phyloP scores from a whole-genome alignment of 37 sponge, comb jelly and placozoan species.

The Tethya wilhelma region DNA sequence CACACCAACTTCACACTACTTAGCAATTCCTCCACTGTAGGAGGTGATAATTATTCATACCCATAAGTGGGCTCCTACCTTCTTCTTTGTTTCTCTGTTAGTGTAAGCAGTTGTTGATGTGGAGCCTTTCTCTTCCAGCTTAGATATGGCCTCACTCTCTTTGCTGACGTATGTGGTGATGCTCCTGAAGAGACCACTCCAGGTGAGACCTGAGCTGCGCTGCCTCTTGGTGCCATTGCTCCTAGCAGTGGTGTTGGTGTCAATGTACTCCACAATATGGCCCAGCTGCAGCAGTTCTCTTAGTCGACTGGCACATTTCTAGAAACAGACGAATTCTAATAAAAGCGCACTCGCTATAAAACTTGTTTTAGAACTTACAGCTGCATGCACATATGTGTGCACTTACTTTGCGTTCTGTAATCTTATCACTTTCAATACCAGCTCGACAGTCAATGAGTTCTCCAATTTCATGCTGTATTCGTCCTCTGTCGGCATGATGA shows the following conservation, averaged over 20 bases:
- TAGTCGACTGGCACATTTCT: slow-evolving; percentile 37
- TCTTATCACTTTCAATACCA: slow-evolving; percentile 32
- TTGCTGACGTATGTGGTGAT: slow-evolving; percentile 15
- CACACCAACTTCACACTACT: too few species aligned
- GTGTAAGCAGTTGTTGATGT: slow-evolving; percentile 8
- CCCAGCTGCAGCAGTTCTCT: slow-evolving; percentile 30
- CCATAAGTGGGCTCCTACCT: slow-evolving; percentile 11
- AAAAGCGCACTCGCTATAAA: background rate
- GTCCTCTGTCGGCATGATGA: background rate
- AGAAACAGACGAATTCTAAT: background rate
- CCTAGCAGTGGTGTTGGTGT: background rate
- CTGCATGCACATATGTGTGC: background rate
- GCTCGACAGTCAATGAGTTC: background rate
- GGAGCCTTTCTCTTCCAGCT: slow-evolving; percentile 42
- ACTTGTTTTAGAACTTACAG: background rate
- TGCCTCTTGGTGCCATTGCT: background rate
- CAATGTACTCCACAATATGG: slow-evolving; percentile 37
- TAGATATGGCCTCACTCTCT: slow-evolving; percentile 28
- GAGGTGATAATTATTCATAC: background rate
- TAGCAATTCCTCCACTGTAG: too few species aligned
- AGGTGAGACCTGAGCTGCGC: slow-evolving; percentile 7
- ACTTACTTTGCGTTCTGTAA: slow-evolving; percentile 60
- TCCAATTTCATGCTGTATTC: background rate
- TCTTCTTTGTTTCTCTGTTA: slow-evolving; percentile 44
- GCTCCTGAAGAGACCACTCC: slow-evolving; percentile 31